Conservation (phyloP, 2,888 invertebrate species). For the Hirtodrosophila duncani region DNA sequence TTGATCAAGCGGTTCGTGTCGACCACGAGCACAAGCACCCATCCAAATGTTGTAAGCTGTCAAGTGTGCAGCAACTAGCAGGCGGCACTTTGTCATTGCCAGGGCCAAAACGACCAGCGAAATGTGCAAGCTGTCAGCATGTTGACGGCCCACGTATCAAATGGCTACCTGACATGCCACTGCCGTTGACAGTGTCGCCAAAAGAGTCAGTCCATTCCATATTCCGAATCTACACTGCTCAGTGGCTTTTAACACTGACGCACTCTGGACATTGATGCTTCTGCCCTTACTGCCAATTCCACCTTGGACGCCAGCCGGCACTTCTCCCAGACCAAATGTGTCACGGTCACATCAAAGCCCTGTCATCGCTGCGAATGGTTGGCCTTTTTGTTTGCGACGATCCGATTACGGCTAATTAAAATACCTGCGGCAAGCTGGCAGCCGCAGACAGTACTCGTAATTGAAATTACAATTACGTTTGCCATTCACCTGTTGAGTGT, state of each 20-base stretch:
- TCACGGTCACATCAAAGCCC: constrained; percentile 55
- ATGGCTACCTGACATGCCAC: constrained; percentile 55
- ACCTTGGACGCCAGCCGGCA: constrained; percentile 29
- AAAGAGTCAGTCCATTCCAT: constrained; percentile 40
- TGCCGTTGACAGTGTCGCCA: constrained; percentile 61
- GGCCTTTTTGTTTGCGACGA: constrained; percentile 39
- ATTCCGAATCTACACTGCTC: too few species aligned
- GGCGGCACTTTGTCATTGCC: constrained; percentile 50
- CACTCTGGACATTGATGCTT: constrained; percentile 13
- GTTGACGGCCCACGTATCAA: constrained; percentile 46
- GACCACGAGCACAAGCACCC: constrained; percentile 26
- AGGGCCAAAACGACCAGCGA: constrained; percentile 37
- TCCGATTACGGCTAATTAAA: constrained; percentile 64
- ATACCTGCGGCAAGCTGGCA: constrained; percentile 25
- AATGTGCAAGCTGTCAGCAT: constrained; percentile 61
- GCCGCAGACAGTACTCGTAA: constrained; percentile 1
- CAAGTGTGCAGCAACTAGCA: constrained; percentile 24
- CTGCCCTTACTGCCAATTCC: constrained; percentile 1
- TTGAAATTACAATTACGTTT: constrained; percentile 15
- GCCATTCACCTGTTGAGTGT: constrained; percentile 19
- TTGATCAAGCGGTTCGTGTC: constrained; percentile 41
- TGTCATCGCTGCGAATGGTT: constrained; percentile 17
- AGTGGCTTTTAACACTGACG: constrained; percentile 39
- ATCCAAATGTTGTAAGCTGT: constrained; percentile 54
- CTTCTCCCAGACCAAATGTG: constrained; percentile 24